A percentile compares a stretch with the other conserved stretches of the same genome.
These are phyloP conservation scores for Plebejus argus DNA, from an alignment of 2,888 invertebrate genomes.

Conservation along the genomic window DNA sequence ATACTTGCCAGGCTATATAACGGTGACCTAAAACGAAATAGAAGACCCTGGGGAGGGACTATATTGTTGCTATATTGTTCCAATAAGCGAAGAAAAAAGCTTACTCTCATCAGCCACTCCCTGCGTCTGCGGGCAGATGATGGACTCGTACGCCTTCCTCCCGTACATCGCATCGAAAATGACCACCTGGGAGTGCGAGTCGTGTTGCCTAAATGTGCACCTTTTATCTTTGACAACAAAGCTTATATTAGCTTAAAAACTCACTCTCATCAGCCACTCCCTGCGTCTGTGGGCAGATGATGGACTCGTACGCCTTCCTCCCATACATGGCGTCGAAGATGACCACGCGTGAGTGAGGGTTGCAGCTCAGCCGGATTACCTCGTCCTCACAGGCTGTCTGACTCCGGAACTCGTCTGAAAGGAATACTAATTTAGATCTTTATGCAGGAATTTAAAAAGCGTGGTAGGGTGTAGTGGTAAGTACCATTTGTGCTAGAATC, in stretches of 20 bases:
- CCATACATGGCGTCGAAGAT: slow-evolving; percentile 95
- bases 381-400: slow-evolving; percentile 94
- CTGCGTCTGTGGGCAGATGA: slow-evolving; percentile 88
- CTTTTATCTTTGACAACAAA: no score
- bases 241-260: slow-evolving; percentile 52
- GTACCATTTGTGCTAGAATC: no score
- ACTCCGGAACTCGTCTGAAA: slow-evolving; percentile 93
- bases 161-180: slow-evolving; percentile 95
- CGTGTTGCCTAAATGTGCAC: slow-evolving; percentile 81
- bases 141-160: slow-evolving; percentile 88
- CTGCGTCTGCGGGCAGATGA: slow-evolving; percentile 88
- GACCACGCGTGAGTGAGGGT: slow-evolving; percentile 90
- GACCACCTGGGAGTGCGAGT: slow-evolving; percentile 90
- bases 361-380: slow-evolving; percentile 90
- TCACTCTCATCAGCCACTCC: slow-evolving; percentile 91
- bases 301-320: slow-evolving; percentile 88
- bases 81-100: slow-evolving; percentile 52
- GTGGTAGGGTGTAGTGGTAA: background rate
- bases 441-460: background rate
- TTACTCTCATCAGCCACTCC: slow-evolving; percentile 91
- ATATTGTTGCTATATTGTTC: no score
- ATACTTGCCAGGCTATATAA: no score
- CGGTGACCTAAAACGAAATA: no score
- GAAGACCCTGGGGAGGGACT: no score
- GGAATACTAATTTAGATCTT: slow-evolving; percentile 12